Evolutionary conservation across 2,888 invertebrate species (phyloP).

Genomic region (Enchytraeus crypticus): DNA sequence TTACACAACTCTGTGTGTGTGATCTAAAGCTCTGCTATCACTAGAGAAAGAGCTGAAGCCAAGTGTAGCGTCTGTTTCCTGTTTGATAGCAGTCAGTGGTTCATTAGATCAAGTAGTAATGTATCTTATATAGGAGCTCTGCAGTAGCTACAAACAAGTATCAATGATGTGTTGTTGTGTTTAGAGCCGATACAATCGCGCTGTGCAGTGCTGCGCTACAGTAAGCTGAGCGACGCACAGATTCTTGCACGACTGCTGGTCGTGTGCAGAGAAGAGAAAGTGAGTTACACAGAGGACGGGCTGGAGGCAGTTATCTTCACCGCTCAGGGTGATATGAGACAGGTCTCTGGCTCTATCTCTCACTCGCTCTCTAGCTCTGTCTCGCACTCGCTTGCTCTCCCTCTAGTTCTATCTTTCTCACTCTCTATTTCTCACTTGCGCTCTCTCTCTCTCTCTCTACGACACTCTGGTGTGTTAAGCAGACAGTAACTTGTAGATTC

Average conservation of each 20-base stretch:
- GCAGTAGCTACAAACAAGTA: neutral
- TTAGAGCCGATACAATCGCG: slow-evolving; percentile 92
- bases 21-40: no score
- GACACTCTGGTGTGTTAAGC: no score
- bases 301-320: slow-evolving; percentile 93
- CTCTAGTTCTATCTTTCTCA: no score
- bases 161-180: neutral
- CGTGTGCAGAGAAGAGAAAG: slow-evolving; percentile 63
- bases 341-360: slow-evolving; percentile 52
- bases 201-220: slow-evolving; percentile 90
- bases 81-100: no score
- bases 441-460: no score
- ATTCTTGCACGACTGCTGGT: slow-evolving; percentile 68
- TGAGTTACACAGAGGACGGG: slow-evolving; percentile 82
- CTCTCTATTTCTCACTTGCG: no score
- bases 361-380: neutral
- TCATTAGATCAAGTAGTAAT: neutral
- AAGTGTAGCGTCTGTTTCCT: no score
- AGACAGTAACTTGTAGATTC: no score
- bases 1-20: no score
- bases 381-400: no score
- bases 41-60: no score
- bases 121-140: neutral
- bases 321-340: slow-evolving; percentile 95
- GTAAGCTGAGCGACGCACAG: slow-evolving; percentile 80